Conservation (phyloP, 2,888 invertebrate species). For the Eupithecia centaureata region DNA sequence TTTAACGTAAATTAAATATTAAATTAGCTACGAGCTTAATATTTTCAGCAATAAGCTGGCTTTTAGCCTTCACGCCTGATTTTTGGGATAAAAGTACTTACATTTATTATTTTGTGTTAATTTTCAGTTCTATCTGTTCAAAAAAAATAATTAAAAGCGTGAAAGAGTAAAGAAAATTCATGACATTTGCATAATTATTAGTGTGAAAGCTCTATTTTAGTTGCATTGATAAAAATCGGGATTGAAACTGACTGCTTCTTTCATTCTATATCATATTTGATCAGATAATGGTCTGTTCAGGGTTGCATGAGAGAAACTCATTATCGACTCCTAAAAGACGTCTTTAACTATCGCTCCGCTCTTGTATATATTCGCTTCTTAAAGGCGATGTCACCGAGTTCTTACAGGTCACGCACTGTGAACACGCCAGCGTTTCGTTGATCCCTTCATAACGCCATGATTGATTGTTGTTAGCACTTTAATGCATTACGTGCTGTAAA, state of each 20-base stretch:
- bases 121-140: neutral
- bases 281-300: too few relatives aligned
- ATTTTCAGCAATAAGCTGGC: too few relatives aligned
- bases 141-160: too few relatives aligned
- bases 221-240: too few relatives aligned
- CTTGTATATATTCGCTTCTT: neutral
- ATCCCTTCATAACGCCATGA: conserved; percentile 70
- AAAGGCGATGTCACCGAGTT: conserved; percentile 57
- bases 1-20: too few relatives aligned
- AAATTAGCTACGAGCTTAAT: too few relatives aligned
- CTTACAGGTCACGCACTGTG: conserved; percentile 59
- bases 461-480: conserved; percentile 73
- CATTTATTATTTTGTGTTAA: neutral
- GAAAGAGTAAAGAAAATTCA: neutral
- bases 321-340: neutral
- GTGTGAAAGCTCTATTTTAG: too few relatives aligned
- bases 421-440: conserved; percentile 69
- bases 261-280: too few relatives aligned
- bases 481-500: conserved; percentile 61
- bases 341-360: conserved; percentile 21
- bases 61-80: too few relatives aligned
- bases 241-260: too few relatives aligned
- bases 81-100: neutral
- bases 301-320: too few relatives aligned
- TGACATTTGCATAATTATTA: neutral